phyloP scores from a whole-genome alignment of 2,888 invertebrate species.

The Lasioglossum oenotherae region DNA sequence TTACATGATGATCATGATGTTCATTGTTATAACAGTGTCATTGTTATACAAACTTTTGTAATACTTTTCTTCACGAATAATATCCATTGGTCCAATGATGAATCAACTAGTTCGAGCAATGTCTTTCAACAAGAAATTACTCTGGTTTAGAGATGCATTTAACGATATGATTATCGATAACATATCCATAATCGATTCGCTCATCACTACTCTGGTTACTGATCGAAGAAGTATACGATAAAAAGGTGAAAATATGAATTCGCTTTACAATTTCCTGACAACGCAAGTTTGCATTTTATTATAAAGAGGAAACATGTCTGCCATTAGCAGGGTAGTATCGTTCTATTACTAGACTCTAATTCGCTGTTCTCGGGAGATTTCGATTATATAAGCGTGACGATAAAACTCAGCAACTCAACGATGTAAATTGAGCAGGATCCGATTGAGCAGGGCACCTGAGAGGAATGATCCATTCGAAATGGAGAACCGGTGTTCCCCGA shows the following conservation, averaged over 20 bases:
- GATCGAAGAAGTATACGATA: no score
- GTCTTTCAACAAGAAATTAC: no score
- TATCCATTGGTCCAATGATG: no score
- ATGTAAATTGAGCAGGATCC: neutral
- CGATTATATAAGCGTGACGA: neutral
- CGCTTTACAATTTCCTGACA: neutral
- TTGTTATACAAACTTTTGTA: no score
- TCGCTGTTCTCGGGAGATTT: neutral
- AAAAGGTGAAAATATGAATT: neutral
- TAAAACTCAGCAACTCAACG: neutral
- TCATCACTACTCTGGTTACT: no score
- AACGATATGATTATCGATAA: no score
- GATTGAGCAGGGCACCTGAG: neutral
- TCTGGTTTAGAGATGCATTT: no score
- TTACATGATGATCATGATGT: neutral
- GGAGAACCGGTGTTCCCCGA: conserved; percentile 1
- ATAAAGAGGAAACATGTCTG: neutral
- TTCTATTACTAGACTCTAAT: neutral
- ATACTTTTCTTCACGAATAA: no score
- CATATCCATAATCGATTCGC: no score
- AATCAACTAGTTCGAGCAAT: no score
- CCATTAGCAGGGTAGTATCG: neutral
- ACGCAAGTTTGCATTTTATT: neutral
- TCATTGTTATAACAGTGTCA: neutral
- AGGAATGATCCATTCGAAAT: conserved; percentile 29